Conservation (phyloP, 2,113 vertebrate genomes). For the Romanogobio albipinnatus region DNA sequence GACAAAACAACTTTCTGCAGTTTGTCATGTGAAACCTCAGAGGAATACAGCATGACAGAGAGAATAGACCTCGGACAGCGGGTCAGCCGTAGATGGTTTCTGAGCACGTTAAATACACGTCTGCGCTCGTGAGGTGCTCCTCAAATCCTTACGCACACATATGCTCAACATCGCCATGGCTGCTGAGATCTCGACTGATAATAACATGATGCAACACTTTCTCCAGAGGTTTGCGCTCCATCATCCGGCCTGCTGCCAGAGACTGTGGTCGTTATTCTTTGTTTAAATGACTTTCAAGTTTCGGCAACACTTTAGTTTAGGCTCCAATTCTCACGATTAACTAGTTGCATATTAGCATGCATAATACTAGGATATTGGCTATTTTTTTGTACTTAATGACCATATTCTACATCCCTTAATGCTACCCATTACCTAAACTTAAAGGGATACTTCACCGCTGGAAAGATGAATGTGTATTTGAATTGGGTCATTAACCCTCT, state of each 20-base stretch:
- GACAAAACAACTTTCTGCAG: constrained; percentile 83
- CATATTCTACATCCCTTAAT: no score
- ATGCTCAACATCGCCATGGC: constrained; percentile 13
- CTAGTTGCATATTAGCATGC: no score
- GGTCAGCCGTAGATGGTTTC: not conserved
- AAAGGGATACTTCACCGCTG: no score
- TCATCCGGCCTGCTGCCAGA: constrained; percentile 5
- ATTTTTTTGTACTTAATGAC: no score
- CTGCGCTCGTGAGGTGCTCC: not conserved
- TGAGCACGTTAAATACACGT: not conserved
- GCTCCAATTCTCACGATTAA: no score
- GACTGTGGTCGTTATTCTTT: not conserved
- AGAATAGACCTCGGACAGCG: constrained; percentile 44
- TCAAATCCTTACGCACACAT: constrained; percentile 18
- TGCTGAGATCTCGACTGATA: not conserved
- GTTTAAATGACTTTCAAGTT: not conserved
- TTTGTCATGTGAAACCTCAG: constrained; percentile 83
- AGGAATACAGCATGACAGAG: constrained; percentile 80
- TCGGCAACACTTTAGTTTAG: not conserved
- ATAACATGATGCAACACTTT: constrained; percentile 28
- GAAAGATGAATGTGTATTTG: no score
- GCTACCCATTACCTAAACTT: no score
- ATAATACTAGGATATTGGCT: no score
- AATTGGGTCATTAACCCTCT: no score
- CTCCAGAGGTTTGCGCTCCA: not conserved